Evolutionary conservation across 1,140 invertebrate genomes (phyloP), one percentile per base, ranked within the genome.

Genomic region (Oppia nitens): DNA sequence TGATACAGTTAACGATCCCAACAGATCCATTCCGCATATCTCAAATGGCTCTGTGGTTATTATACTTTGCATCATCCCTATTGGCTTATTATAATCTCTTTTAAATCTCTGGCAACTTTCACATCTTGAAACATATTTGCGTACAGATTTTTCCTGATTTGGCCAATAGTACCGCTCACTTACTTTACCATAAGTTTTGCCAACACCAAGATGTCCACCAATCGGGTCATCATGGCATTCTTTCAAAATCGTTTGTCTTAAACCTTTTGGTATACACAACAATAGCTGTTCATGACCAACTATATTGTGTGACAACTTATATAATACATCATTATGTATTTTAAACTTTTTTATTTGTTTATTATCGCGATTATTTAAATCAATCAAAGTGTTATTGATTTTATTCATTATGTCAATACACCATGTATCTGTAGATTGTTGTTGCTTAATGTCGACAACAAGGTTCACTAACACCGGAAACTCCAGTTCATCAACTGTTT

Each of bases 101-200:
- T 59, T 59, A 21, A 3, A 11, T n/a, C 3, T 57, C 45, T 59
- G 52, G 32, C 57, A 59, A 14, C 11, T 21, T 9, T 59, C 6
- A 32, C 57, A 59, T n/a, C 2, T 14, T n/a, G 24, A 6, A 6
- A 59, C 57, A 51, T 59, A 59, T 6, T 23, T 25, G 17, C 20
- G 21, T 6, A 59, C 50, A 11, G 9, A 21, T 11, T 23, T 9
- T 9, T n/a, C 25, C 20, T 40, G 26, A 17, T 29, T 29, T 32
- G 3, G 21, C 26, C 29, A 51, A 14, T 40, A 59, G 40, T 47
- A 55, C 40, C 50, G 17, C 21, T 11, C 9, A 23, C 25, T 51
- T 24, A 59, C 17, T 29, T 28, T 27, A 11, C n/a, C 49, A 12
- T 20, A 26, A 29, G 57, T 59, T 53, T 51, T 59, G 17, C 12